Evolutionary conservation across 1,140 invertebrate genomes (phyloP), one percentile per base, ranked within the genome.

Genomic region (Scaptomyza pallida): DNA sequence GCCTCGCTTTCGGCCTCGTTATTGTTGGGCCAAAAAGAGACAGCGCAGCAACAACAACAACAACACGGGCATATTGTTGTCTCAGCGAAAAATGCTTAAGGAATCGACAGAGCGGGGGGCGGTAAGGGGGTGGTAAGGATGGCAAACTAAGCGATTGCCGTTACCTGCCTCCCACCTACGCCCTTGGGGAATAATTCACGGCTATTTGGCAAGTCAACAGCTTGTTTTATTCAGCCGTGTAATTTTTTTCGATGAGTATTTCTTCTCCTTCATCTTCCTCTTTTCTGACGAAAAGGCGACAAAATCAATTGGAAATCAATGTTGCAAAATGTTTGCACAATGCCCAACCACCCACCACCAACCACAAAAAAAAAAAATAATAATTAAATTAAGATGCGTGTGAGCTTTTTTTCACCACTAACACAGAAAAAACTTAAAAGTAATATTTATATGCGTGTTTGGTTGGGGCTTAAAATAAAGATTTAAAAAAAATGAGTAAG

Each of bases 201-300:
- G 82, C 82, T 88, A 88, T 88, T 88, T 88, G 82, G 82, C 82
- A 88, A 88, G 82, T 88, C 82, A 88, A 88, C 82, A 88, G 82
- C 82, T 88, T 88, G 81, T 86, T 86, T 86, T 81, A 86, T 81
- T 88, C 67, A 45, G 76, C 55, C 81, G 63, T 77, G 81, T 86
- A 80, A 80, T 86, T 82, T 86, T 86, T 82, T 86, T 88, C 82
- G 82, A 75, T 88, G 83, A 88, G 82, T 71, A 82, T 52, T n/a
- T 37, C n/a, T n/a, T 37, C n/a, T 37, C 33, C n/a, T 37, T n/a
- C 26, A 2, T 30, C 2, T 5, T 30, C 9, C 26, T 9, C 82
- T 86, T 89, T 88, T 88, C 82, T 89, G 82, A 88, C 67, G 48
- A 33, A 37, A n/a, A 61, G 73, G 67, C 70, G 77, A 78, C 70